phyloP scores from a whole-genome alignment of 2,113 vertebrate genomes.

The Gasterosteus aculeatus region DNA sequence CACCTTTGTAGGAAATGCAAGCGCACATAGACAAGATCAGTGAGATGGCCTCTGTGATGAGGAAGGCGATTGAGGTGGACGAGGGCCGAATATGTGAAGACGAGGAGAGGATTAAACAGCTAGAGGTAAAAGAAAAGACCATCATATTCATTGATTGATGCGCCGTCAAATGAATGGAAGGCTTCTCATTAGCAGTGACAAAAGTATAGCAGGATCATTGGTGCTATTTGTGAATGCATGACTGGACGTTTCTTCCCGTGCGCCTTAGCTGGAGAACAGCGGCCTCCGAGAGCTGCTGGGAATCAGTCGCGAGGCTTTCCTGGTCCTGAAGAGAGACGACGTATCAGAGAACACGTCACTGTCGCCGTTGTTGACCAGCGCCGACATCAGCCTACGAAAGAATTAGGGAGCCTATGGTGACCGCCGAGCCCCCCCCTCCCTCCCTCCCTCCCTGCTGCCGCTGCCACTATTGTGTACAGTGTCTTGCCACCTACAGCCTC shows the following conservation, averaged over 20 bases:
- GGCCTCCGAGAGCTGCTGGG: slow-evolving; percentile 94
- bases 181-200: background rate
- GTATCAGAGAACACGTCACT: slow-evolving; percentile 88
- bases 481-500: slow-evolving; percentile 28
- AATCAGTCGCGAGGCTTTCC: slow-evolving; percentile 94
- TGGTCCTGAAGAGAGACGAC: slow-evolving; percentile 90
- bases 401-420: slow-evolving; percentile 78
- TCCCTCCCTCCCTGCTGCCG: background rate
- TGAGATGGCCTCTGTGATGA: slow-evolving; percentile 98
- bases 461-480: slow-evolving; percentile 44
- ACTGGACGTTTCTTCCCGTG: slow-evolving; percentile 9
- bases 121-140: slow-evolving; percentile 83
- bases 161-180: background rate
- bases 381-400: slow-evolving; percentile 90
- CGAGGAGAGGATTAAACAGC: slow-evolving; percentile 91
- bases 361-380: slow-evolving; percentile 87
- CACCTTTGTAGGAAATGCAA: slow-evolving; percentile 87
- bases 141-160: background rate
- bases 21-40: slow-evolving; percentile 95
- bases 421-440: background rate
- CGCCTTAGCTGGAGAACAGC: slow-evolving; percentile 87
- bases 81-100: slow-evolving; percentile 90
- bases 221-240: background rate
- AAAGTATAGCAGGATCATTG: background rate
- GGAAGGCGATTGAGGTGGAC: slow-evolving; percentile 94